These are phyloP conservation scores for Sphyrna mokarran DNA, from an alignment of 2,113 vertebrate species.

Conservation along the genomic window DNA sequence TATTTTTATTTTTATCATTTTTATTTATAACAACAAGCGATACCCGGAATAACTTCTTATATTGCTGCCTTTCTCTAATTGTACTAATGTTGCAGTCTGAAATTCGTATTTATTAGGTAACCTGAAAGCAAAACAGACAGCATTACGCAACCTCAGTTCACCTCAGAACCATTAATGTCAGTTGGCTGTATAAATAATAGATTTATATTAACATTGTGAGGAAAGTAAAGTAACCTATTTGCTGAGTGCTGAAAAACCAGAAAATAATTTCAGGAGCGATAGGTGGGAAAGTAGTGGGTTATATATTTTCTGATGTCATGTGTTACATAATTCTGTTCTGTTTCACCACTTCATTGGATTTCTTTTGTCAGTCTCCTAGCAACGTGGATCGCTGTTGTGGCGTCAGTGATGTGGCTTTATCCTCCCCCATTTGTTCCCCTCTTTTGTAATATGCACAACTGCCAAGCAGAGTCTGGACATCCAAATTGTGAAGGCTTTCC, in stretches of 20 bases:
- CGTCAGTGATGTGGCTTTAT: background rate
- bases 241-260: no score
- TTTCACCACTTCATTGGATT: constrained; percentile 9
- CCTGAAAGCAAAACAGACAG: background rate
- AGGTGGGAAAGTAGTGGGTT: background rate
- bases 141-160: background rate
- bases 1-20: background rate
- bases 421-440: background rate
- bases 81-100: no score
- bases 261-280: background rate
- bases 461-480: background rate
- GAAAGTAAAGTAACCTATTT: background rate
- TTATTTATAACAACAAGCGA: background rate
- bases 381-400: background rate
- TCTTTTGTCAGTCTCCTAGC: background rate
- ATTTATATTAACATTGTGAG: background rate
- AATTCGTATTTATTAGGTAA: background rate
- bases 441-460: background rate
- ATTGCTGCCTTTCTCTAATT: background rate
- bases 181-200: background rate
- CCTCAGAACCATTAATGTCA: background rate
- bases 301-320: background rate
- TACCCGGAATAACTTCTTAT: background rate
- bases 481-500: background rate
- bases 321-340: background rate